Percentiles rank a stretch among this genome's conserved stretches.
These are phyloP conservation scores for Fragariocoptes setiger DNA, from an alignment of 1,140 invertebrate genomes.

Conservation along the genomic window DNA sequence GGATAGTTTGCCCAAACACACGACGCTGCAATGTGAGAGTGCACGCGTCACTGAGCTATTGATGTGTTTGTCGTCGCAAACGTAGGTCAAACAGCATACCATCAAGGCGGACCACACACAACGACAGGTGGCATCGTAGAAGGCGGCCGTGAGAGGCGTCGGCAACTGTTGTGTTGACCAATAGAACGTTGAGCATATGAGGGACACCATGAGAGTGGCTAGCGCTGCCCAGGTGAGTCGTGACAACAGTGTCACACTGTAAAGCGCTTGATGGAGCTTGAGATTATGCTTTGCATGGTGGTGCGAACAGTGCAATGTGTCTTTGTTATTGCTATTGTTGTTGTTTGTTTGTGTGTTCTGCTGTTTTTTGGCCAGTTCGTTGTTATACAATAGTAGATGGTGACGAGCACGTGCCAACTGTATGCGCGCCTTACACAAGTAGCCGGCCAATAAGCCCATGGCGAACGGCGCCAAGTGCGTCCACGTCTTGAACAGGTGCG, in stretches of 20 bases:
- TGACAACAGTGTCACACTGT: not conserved
- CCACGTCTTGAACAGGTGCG: slow-evolving; percentile 8
- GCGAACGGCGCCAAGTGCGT: slow-evolving; percentile 8
- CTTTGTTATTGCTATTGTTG: not conserved
- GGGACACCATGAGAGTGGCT: not conserved
- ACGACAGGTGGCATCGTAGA: slow-evolving; percentile 4
- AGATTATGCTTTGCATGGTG: not conserved
- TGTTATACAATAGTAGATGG: not conserved
- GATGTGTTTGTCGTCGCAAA: not conserved
- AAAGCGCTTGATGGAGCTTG: not conserved
- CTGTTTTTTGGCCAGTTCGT: not conserved
- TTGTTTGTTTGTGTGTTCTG: not conserved
- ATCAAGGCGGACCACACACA: slow-evolving; percentile 1
- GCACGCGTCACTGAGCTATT: not conserved
- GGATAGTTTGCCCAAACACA: slow-evolving; percentile 4
- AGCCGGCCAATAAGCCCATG: slow-evolving; percentile 7
- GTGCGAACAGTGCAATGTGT: not conserved
- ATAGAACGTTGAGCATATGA: not conserved
- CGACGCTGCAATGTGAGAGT: slow-evolving; percentile 1
- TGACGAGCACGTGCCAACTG: not conserved
- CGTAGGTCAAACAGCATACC: slow-evolving; percentile 3
- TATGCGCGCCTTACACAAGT: not conserved
- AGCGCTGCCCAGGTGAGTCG: not conserved
- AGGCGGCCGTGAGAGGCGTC: slow-evolving; percentile 5
- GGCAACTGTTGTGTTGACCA: not conserved